A percentile compares a stretch with the other conserved stretches of the same genome.
These are phyloP conservation scores for Calephelis virginiensis DNA, from an alignment of 1,140 invertebrate species.

Conservation along the genomic window DNA sequence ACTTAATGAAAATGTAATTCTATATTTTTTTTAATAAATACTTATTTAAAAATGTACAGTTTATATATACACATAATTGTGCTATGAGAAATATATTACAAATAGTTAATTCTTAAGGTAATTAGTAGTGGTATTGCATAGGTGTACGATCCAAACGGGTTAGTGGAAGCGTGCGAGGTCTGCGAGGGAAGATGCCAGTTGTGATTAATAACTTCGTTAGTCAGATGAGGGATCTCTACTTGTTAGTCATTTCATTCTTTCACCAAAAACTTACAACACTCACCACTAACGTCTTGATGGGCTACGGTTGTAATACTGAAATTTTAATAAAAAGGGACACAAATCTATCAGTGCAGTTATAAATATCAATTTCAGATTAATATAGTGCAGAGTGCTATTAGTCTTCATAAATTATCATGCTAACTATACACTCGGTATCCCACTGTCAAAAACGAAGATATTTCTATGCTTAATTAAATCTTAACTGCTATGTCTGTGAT, in stretches of 20 bases:
- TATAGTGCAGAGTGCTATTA: constrained; percentile 72
- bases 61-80: not conserved
- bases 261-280: constrained; percentile 71
- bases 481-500: not conserved
- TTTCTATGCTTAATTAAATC: constrained; percentile 32
- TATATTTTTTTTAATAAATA: too few species aligned
- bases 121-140: constrained; percentile 15
- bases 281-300: constrained; percentile 71
- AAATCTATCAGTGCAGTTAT: constrained; percentile 65
- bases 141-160: constrained; percentile 22
- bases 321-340: constrained; percentile 61
- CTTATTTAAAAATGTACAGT: not conserved
- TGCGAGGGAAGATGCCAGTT: constrained; percentile 26
- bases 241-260: constrained; percentile 45
- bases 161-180: constrained; percentile 28
- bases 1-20: too few species aligned
- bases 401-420: constrained; percentile 60
- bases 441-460: constrained; percentile 69
- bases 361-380: constrained; percentile 44
- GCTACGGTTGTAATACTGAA: constrained; percentile 74
- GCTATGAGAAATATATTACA: not conserved
- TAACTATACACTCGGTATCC: constrained; percentile 60
- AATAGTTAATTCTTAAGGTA: not conserved
- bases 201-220: constrained; percentile 41
- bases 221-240: constrained; percentile 45